These are phyloP conservation scores for Helogale parvula DNA, from an alignment of 2,113 vertebrate species.

Conservation along the genomic window DNA sequence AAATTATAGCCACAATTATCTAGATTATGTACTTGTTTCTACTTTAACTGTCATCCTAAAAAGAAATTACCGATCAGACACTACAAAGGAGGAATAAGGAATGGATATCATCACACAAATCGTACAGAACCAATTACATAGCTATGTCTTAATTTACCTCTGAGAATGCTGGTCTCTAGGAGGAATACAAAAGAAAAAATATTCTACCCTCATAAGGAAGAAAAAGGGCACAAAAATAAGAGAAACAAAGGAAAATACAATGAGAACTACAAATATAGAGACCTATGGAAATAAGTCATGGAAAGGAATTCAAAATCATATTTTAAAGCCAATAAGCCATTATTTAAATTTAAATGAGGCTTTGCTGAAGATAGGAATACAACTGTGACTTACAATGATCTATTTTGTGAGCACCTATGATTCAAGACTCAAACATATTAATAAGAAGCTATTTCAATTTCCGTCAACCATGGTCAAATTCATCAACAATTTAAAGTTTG, in stretches of 20 bases:
- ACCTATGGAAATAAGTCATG: not conserved
- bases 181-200: not conserved
- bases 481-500: not conserved
- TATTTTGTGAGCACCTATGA: not conserved
- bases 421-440: not conserved
- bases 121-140: not conserved
- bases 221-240: not conserved
- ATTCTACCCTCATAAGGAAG: not conserved
- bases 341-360: slow-evolving; percentile 16
- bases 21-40: not conserved
- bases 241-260: not conserved
- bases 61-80: not conserved
- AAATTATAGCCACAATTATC: not conserved
- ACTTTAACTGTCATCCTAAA: not conserved
- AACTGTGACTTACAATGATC: not conserved
- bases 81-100: not conserved
- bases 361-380: not conserved
- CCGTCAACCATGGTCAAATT: not conserved
- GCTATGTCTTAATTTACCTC: not conserved
- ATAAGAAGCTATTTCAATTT: slow-evolving; percentile 22
- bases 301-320: slow-evolving; percentile 14
- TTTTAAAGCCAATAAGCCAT: slow-evolving; percentile 28
- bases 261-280: not conserved
- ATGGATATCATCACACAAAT: not conserved
- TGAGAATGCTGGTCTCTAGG: not conserved